A percentile compares a stretch with the other conserved stretches of the same genome.
Evolutionary conservation across 2,797 vertebrate species (phyloP).

Genomic region (Sebastes wilsoni): DNA sequence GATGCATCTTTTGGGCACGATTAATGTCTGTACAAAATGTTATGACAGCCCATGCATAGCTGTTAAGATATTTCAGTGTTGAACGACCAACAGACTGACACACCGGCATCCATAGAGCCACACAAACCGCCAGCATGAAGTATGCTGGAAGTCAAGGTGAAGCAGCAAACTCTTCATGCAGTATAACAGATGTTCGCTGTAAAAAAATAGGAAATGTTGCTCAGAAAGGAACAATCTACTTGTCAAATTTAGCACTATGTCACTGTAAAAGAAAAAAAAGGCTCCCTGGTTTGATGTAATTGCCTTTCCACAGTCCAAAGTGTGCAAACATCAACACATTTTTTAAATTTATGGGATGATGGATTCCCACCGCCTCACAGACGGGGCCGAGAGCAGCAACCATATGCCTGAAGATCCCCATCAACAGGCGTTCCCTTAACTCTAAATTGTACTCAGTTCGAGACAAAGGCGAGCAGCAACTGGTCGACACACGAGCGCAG

Average conservation of each 20-base stretch:
- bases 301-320: constrained; percentile 10
- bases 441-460: constrained; percentile 4
- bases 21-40: neutral
- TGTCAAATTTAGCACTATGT: constrained; percentile 21
- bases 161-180: neutral
- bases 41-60: neutral
- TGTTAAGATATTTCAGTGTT: neutral
- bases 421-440: neutral
- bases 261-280: neutral
- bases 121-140: neutral
- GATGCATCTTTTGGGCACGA: neutral
- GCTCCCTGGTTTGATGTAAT: constrained; percentile 8
- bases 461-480: constrained; percentile 4
- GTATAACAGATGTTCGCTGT: constrained; percentile 8
- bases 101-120: neutral
- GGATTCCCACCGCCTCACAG: constrained; percentile 3
- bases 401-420: constrained; percentile 15
- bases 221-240: constrained; percentile 20
- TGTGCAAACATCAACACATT: constrained; percentile 15
- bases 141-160: neutral
- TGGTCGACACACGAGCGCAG: constrained; percentile 1
- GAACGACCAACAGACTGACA: neutral
- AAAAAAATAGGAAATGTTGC: neutral
- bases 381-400: neutral
- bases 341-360: constrained; percentile 13